Percentiles rank a stretch among this genome's conserved stretches.
These are phyloP conservation scores for Menidia menidia DNA, from an alignment of 2,797 vertebrate genomes.

Conservation along the genomic window DNA sequence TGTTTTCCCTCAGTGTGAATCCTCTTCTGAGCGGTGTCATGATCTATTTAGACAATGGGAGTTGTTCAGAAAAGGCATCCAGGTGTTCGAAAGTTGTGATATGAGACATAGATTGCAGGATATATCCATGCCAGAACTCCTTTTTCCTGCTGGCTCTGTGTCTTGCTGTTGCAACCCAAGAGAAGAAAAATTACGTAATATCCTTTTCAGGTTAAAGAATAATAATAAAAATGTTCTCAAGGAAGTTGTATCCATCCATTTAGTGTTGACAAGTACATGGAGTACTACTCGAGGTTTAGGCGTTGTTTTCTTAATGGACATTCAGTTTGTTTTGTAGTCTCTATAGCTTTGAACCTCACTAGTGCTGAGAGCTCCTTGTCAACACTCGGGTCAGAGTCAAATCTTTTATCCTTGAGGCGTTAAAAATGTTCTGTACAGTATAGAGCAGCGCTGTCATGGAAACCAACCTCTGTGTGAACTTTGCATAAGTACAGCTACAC, in stretches of 20 bases:
- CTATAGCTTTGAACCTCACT: slow-evolving; percentile 22
- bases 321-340: slow-evolving; percentile 34
- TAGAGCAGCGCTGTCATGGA: no score
- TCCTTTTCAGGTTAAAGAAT: slow-evolving; percentile 11
- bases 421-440: not conserved
- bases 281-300: slow-evolving; percentile 5
- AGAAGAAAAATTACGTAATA: not conserved
- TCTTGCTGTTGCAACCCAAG: not conserved
- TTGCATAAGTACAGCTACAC: no score
- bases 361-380: slow-evolving; percentile 18
- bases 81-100: not conserved
- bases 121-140: not conserved
- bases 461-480: no score
- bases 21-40: not conserved
- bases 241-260: slow-evolving; percentile 30
- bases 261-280: slow-evolving; percentile 13
- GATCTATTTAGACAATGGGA: slow-evolving; percentile 39
- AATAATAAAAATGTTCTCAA: not conserved
- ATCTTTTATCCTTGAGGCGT: not conserved
- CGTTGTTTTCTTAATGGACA: slow-evolving; percentile 37
- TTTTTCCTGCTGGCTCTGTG: not conserved
- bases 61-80: slow-evolving; percentile 12
- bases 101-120: not conserved
- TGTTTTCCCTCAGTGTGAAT: not conserved
- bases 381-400: slow-evolving; percentile 1